Evolutionary conservation across 2,113 vertebrate species (phyloP).

Genomic region (Trematomus loennbergii): DNA sequence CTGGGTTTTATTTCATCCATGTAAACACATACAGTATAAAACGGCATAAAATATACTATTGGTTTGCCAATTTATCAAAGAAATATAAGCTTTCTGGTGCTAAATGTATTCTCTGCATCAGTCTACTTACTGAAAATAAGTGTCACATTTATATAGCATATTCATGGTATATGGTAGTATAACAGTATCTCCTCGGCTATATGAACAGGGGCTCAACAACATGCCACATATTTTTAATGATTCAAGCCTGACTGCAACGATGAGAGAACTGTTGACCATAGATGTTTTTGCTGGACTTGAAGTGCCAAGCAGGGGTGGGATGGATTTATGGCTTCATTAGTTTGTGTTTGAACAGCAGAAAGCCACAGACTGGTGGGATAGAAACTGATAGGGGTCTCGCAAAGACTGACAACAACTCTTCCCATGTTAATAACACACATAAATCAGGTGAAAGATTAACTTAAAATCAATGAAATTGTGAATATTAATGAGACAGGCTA

Average conservation of each 20-base stretch:
- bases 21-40: neutral
- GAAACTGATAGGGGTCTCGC: slow-evolving; percentile 10
- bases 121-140: neutral
- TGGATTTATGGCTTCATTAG: slow-evolving; percentile 61
- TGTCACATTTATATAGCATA: neutral
- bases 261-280: neutral
- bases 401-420: slow-evolving; percentile 21
- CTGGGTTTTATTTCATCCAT: neutral
- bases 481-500: neutral
- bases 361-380: neutral
- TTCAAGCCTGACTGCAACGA: neutral
- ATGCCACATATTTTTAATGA: neutral
- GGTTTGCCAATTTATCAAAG: neutral
- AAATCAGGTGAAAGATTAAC: slow-evolving; percentile 25
- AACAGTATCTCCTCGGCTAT: neutral
- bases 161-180: neutral
- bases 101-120: slow-evolving; percentile 14
- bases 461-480: neutral
- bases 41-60: neutral
- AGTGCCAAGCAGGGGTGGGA: neutral
- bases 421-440: slow-evolving; percentile 11
- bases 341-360: slow-evolving; percentile 27
- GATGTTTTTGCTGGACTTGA: slow-evolving; percentile 6
- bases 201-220: neutral
- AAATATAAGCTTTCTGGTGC: neutral